phyloP scores from a whole-genome alignment of 2,797 vertebrate species.

The Peromyscus nudipes region DNA sequence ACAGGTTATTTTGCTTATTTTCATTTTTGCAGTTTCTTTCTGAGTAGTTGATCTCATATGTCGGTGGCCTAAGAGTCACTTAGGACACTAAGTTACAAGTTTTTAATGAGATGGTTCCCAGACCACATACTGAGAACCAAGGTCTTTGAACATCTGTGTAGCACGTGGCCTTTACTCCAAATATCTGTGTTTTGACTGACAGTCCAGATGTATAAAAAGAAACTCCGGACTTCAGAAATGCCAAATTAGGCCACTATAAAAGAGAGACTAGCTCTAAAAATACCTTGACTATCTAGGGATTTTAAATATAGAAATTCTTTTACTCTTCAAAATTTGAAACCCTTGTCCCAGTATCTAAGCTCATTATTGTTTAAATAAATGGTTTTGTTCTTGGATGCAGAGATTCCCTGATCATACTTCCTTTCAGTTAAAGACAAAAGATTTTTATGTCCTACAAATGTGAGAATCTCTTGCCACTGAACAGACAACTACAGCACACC shows the following conservation, averaged over 20 bases:
- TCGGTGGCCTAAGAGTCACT: neutral
- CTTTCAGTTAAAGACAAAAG: conserved; percentile 67
- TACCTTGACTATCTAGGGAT: conserved; percentile 82
- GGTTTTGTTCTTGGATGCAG: conserved; percentile 64
- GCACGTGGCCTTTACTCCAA: neutral
- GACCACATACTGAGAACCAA: conserved; percentile 4
- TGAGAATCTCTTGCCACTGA: neutral
- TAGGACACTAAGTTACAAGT: conserved; percentile 15
- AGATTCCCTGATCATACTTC: neutral
- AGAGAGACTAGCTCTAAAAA: conserved; percentile 76
- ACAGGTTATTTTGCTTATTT: neutral
- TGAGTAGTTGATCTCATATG: neutral
- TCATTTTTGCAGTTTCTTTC: conserved; percentile 38
- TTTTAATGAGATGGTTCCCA: conserved; percentile 46
- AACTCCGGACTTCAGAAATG: conserved; percentile 82
- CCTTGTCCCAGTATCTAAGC: conserved; percentile 74
- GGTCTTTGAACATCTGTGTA: neutral
- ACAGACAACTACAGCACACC: neutral
- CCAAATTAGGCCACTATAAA: conserved; percentile 82
- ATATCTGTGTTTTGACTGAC: conserved; percentile 63
- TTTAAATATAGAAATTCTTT: conserved; percentile 85
- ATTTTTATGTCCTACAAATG: neutral
- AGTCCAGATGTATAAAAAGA: conserved; percentile 77
- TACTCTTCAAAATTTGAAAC: conserved; percentile 81
- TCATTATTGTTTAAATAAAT: conserved; percentile 81